Evolutionary conservation across 2,888 invertebrate species (phyloP), one percentile per base, ranked within the genome.

Genomic region (Ecdyonurus torrentis): DNA sequence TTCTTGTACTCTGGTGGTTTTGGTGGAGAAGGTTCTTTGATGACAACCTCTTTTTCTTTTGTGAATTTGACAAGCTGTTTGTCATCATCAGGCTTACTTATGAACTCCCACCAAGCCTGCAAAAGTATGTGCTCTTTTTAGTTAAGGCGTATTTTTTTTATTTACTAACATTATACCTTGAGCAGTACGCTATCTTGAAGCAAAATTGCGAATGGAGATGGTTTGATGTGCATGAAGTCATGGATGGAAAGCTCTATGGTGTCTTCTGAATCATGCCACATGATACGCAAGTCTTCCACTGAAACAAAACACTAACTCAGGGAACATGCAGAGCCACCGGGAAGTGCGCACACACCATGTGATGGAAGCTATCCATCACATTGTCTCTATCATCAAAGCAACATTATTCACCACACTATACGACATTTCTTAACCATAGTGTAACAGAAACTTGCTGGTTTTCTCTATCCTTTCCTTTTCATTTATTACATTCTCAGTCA

Each of bases 31-130:
- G 50, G 10, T 10, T 50, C 50, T 10, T 50, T 50, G 10, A 18
- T 18, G 50, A 10, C 18, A 10, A 10, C 10, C 7, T 50, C 50
- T 50, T 50, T 50, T 18, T n/a, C n/a, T n/a, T n/a, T n/a, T n/a
- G n/a, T n/a, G n/a, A n/a, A n/a, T n/a, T n/a, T n/a, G n/a, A n/a
- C n/a, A n/a, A n/a, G n/a, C n/a, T 37, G 5, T 37, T 37, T 37
- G 7, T 10, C 37, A 10, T 37, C 37, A 5, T 37, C 37, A 10
- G 37, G 37, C 15, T 37, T 5, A 37, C 37, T 37, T 37, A 37
- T 20, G n/a, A 55, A 55, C n/a, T 55, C 55, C 55, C 55, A 55
- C 55, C 55, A 55, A 18, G 55, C 55, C 55, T 55, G n/a, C 7
- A 55, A 20, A 55, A 55, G n/a, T n/a, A n/a, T n/a, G n/a, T 20